phyloP scores from a whole-genome alignment of 2,113 vertebrate genomes.

The Erythrolamprus reginae region DNA sequence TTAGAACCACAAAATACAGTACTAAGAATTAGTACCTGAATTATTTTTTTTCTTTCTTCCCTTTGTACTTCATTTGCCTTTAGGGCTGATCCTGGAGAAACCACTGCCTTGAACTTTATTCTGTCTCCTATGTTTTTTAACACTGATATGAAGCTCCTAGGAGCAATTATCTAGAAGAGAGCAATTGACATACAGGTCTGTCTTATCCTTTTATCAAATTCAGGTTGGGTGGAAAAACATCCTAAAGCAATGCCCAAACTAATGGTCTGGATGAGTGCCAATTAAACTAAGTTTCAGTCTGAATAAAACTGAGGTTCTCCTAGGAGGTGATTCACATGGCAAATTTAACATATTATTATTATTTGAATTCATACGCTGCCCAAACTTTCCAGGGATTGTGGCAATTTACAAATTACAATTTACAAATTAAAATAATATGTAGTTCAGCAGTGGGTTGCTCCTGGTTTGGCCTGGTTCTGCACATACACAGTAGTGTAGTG shows the following conservation, averaged over 20 bases:
- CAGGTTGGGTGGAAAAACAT: background rate
- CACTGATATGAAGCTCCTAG: background rate
- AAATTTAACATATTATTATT: background rate
- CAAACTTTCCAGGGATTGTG: background rate
- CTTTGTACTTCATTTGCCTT: background rate
- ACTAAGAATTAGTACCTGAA: background rate
- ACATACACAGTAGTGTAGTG: too few species aligned
- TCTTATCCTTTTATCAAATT: background rate
- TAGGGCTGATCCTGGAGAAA: background rate
- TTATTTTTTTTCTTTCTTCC: background rate
- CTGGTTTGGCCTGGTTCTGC: too few species aligned
- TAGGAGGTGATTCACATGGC: background rate
- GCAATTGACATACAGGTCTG: background rate
- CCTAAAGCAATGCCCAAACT: background rate
- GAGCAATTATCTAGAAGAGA: background rate
- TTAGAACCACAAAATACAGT: background rate
- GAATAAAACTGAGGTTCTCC: background rate
- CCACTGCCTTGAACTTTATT: background rate
- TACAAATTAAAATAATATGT: background rate
- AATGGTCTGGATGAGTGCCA: background rate
- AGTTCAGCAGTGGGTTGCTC: background rate
- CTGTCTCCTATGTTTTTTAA: background rate
- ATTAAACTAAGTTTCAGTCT: background rate
- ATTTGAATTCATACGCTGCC: background rate
- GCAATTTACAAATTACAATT: background rate